Conservation (phyloP, 2,797 vertebrate genomes). For the Pseudochromis fuscus region DNA sequence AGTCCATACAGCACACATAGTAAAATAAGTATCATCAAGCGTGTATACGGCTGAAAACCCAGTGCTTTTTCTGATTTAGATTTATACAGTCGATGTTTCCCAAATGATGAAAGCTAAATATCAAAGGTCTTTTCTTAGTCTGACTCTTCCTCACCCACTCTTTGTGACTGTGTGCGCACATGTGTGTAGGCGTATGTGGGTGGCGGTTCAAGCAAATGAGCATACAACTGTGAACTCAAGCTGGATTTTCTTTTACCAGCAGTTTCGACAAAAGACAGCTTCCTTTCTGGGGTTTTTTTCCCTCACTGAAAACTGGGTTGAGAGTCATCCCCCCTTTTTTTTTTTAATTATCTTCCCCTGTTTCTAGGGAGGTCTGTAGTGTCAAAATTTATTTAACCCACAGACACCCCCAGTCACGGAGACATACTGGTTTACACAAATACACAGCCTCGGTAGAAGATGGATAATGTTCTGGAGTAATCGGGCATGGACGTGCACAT, state of each 20-base stretch:
- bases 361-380: conserved; percentile 1
- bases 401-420: background rate
- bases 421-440: conserved; percentile 8
- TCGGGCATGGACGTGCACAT: conserved; percentile 40
- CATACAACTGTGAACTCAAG: conserved; percentile 42
- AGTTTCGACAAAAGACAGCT: conserved; percentile 16
- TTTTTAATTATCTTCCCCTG: background rate
- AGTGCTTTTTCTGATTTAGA: background rate
- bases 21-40: background rate
- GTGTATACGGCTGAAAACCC: background rate
- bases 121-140: conserved; percentile 53
- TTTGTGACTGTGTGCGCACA: conserved; percentile 23
- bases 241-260: conserved; percentile 43
- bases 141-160: conserved; percentile 38
- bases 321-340: background rate
- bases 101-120: conserved; percentile 48
- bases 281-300: conserved; percentile 27
- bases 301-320: background rate
- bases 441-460: conserved; percentile 31
- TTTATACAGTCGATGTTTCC: conserved; percentile 29
- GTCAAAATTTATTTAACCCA: conserved; percentile 3
- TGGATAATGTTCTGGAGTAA: conserved; percentile 44
- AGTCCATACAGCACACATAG: background rate
- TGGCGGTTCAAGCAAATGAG: conserved; percentile 56
- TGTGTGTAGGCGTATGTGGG: conserved; percentile 53